Conservation (phyloP, 2,888 invertebrate genomes). For the Protonemura montana region DNA sequence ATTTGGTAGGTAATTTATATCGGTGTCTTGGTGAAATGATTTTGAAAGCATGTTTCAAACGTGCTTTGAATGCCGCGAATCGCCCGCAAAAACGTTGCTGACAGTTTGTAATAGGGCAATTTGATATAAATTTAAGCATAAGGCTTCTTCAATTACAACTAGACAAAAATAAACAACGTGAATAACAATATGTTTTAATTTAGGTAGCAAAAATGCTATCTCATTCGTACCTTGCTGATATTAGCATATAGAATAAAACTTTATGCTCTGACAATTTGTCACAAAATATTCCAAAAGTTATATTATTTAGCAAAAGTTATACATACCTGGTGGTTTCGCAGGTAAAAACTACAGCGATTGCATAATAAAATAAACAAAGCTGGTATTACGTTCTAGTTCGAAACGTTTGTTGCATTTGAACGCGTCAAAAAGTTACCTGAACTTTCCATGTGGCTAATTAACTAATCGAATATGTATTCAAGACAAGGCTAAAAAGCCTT, state of each 20-base stretch:
- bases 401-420: not conserved
- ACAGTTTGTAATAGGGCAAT: too few species aligned
- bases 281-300: not conserved
- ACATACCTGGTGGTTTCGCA: not conserved
- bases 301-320: not conserved
- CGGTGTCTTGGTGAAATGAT: too few species aligned
- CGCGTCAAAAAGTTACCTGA: not conserved
- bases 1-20: not conserved
- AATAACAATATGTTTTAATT: not conserved
- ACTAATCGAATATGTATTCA: not conserved
- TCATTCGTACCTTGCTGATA: not conserved
- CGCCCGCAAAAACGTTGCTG: too few species aligned
- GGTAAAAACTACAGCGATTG: not conserved
- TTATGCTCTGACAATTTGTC: not conserved
- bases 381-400: not conserved
- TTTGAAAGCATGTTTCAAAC: not conserved
- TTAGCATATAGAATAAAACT: conserved; percentile 12
- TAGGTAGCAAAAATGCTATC: not conserved
- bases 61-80: not conserved
- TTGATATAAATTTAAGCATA: not conserved
- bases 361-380: not conserved
- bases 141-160: too few species aligned
- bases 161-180: not conserved
- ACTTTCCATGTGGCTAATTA: not conserved
- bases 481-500: too few species aligned